Conservation (phyloP, 2,113 vertebrate genomes). For the Conger conger region DNA sequence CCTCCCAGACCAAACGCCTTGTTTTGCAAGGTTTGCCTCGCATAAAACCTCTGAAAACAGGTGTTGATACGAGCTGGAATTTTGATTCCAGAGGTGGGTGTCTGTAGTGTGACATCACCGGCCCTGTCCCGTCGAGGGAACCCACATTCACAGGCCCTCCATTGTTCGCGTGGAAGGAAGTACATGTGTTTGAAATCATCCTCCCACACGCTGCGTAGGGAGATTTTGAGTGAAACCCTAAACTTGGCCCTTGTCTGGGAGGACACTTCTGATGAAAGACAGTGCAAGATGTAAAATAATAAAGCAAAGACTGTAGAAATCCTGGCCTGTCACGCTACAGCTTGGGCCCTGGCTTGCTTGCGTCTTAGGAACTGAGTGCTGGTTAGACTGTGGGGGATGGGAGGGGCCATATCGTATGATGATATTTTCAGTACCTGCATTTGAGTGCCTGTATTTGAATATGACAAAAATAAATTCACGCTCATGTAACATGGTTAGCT, state of each 20-base stretch:
- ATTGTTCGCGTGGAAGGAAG: constrained; percentile 69
- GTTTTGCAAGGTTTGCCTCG: constrained; percentile 9
- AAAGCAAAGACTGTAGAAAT: constrained; percentile 67
- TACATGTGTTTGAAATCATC: constrained; percentile 82
- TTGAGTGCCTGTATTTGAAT: too few relatives aligned
- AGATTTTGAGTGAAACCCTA: constrained; percentile 72
- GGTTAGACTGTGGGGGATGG: constrained; percentile 27
- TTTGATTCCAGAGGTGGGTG: constrained; percentile 51
- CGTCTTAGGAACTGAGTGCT: constrained; percentile 41
- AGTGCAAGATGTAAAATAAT: constrained; percentile 65
- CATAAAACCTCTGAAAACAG: constrained; percentile 47
- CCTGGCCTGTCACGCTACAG: constrained; percentile 50
- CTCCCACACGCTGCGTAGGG: constrained; percentile 70
- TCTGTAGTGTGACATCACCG: constrained; percentile 69
- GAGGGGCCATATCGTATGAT: not conserved
- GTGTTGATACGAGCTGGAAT: constrained; percentile 53
- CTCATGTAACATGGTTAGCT: not conserved
- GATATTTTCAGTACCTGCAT: too few relatives aligned
- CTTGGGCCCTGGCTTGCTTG: constrained; percentile 38
- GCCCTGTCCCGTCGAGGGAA: constrained; percentile 51
- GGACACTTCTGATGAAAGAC: constrained; percentile 72
- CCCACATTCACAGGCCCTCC: constrained; percentile 69
- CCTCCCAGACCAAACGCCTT: constrained; percentile 47
- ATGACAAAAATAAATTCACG: not conserved
- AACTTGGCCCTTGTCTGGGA: constrained; percentile 63